Conservation (phyloP, 1,140 invertebrate genomes). For the Sminthurinus signatus region DNA sequence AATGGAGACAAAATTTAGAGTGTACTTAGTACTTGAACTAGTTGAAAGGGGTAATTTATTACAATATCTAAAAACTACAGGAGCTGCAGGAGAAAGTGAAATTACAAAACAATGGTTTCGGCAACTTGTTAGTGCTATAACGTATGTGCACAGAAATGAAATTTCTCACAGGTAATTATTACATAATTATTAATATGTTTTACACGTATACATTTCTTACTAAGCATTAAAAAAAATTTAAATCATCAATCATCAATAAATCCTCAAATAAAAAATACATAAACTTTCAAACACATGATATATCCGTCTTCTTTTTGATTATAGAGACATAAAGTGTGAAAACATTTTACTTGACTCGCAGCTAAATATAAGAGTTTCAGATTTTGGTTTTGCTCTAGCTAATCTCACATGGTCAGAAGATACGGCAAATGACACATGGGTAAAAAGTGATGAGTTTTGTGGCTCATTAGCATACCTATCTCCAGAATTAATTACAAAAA, state of each 20-base stretch:
- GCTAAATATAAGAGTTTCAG: background rate
- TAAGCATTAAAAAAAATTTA: too few species aligned
- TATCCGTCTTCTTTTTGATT: too few species aligned
- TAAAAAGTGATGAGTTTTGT: background rate
- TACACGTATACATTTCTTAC: too few species aligned
- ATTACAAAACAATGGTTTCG: constrained; percentile 2
- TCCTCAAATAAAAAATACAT: too few species aligned
- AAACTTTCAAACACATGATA: too few species aligned
- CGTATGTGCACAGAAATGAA: constrained; percentile 2
- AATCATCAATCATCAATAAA: too few species aligned
- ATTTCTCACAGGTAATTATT: constrained; percentile 11
- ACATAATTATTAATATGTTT: too few species aligned
- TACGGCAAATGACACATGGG: background rate
- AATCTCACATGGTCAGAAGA: constrained; percentile 6
- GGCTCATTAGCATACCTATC: constrained; percentile 15
- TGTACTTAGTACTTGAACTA: constrained; percentile 4
- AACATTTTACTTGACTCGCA: constrained; percentile 13
- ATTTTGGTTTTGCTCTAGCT: constrained; percentile 15
- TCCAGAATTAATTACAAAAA: constrained; percentile 1
- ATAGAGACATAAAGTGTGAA: constrained; percentile 22
- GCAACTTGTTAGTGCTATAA: background rate
- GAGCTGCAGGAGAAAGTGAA: background rate
- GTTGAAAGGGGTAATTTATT: constrained; percentile 8
- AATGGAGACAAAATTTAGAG: background rate
- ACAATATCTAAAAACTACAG: background rate